Conservation (phyloP, 2,888 invertebrate genomes). For the Tillus elongatus region DNA sequence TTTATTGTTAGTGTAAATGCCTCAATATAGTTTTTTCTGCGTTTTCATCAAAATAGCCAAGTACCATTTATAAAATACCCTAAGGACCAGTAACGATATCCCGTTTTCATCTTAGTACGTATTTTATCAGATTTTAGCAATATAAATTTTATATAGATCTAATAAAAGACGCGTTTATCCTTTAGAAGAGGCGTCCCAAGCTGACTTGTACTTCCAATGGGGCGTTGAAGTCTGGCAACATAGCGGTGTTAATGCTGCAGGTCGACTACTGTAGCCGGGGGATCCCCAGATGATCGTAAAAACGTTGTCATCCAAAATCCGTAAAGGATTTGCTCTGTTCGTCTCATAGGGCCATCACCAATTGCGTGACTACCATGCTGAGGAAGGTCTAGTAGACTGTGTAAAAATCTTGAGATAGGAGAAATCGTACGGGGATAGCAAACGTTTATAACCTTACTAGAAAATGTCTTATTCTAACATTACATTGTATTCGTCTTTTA, state of each 20-base stretch:
- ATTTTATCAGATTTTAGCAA: conserved; percentile 15
- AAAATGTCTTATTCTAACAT: neutral
- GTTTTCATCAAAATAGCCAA: too few relatives aligned
- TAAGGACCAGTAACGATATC: too few relatives aligned
- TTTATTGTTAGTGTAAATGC: too few relatives aligned
- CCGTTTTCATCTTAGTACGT: neutral
- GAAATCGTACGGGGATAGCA: too few relatives aligned
- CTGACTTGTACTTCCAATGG: conserved; percentile 29
- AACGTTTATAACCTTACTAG: neutral
- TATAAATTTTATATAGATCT: conserved; percentile 31
- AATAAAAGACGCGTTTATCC: conserved; percentile 32
- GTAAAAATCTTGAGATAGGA: too few relatives aligned
- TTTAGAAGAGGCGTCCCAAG: conserved; percentile 26
- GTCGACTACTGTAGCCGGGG: conserved; percentile 24
- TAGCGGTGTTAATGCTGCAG: too few relatives aligned
- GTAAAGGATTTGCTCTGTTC: conserved; percentile 34
- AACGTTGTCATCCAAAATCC: conserved; percentile 38
- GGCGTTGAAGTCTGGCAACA: too few relatives aligned
- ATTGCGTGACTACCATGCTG: conserved; percentile 31
- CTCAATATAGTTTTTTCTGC: too few relatives aligned
- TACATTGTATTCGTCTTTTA: neutral
- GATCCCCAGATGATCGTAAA: conserved; percentile 36
- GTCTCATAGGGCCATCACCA: conserved; percentile 33
- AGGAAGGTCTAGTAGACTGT: neutral
- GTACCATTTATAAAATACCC: too few relatives aligned